Evolutionary conservation across 2,797 vertebrate genomes (phyloP).

Genomic region (Hydrophis major): DNA sequence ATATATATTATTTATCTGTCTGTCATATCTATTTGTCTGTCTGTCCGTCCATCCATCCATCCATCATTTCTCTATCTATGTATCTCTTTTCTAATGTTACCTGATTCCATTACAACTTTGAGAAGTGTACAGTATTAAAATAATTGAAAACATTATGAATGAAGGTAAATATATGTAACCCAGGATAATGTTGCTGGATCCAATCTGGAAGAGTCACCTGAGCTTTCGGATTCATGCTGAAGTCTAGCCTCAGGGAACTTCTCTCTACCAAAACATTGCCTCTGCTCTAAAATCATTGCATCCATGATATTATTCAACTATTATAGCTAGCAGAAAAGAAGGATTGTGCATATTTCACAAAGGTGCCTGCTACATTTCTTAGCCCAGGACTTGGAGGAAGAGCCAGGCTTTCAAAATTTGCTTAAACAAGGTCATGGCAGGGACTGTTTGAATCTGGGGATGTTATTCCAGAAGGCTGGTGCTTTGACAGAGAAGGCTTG

Average conservation of each 20-base stretch:
- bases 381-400: background rate
- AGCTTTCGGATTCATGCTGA: background rate
- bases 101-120: background rate
- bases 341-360: background rate
- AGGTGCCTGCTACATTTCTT: background rate
- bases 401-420: background rate
- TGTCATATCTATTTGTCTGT: no score
- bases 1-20: no score
- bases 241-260: background rate
- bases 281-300: background rate
- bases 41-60: no score
- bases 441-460: background rate
- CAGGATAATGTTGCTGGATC: background rate
- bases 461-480: background rate
- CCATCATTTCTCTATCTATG: background rate
- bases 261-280: background rate
- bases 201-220: background rate
- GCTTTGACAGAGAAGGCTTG: background rate
- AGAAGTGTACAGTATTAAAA: background rate
- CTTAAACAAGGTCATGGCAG: background rate
- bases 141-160: background rate
- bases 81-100: background rate
- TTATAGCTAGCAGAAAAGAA: background rate
- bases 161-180: background rate
- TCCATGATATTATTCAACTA: background rate